A percentile compares a stretch with the other conserved stretches of the same genome.
Evolutionary conservation across 2,113 vertebrate genomes (phyloP).

Genomic region (Polypterus bichir): DNA sequence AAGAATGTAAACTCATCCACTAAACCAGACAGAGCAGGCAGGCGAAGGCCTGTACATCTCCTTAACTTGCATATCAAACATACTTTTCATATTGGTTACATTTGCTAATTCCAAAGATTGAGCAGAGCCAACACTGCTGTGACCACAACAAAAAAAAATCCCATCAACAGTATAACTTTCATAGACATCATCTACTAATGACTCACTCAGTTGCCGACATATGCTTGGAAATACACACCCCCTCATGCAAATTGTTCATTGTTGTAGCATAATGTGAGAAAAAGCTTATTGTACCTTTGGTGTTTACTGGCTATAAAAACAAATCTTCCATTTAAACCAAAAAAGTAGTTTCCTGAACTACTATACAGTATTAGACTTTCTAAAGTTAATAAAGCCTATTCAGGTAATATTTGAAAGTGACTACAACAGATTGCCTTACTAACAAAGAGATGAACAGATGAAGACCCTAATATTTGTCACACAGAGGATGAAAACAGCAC

Average conservation of each 20-base stretch:
- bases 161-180: neutral
- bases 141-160: slow-evolving; percentile 4
- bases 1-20: neutral
- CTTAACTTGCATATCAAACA: neutral
- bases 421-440: too few species aligned
- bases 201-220: neutral
- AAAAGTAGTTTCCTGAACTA: too few species aligned
- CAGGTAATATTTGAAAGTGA: too few species aligned
- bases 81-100: slow-evolving; percentile 6
- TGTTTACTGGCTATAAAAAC: too few species aligned
- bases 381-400: too few species aligned
- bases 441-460: too few species aligned
- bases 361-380: too few species aligned
- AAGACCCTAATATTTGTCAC: too few species aligned
- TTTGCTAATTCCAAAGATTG: neutral
- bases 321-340: too few species aligned
- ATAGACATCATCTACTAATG: slow-evolving; percentile 3
- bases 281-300: too few species aligned
- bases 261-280: neutral
- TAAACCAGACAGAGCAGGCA: neutral
- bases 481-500: too few species aligned
- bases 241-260: neutral
- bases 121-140: slow-evolving; percentile 1
- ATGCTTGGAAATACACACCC: neutral
- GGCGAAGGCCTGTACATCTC: neutral